Base-by-base conservation (phyloP, 2,797 vertebrate species). In the Hapalemur alaotrensis region DNA sequence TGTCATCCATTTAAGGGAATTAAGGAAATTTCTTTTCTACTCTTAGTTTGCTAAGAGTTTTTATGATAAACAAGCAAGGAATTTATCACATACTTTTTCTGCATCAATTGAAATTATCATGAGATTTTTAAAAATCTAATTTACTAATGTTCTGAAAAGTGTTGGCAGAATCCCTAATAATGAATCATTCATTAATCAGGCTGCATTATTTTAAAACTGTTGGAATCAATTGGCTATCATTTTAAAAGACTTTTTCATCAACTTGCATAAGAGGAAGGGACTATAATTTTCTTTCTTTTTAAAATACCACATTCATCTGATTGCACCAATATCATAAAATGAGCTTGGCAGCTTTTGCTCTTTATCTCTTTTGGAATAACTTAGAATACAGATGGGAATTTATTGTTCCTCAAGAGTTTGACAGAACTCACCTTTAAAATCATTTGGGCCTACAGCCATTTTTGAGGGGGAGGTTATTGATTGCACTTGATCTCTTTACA, bases 211-310 rank as follows among this genome's bases (percentile, higher is more conserved):
- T 96, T 84, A 94, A 87, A 87, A 75, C 30, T 38, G 17, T 54
- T 87, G 22, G 52, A 76, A 69, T 95, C 75, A 96, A 85, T 78
- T 92, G 80, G 41, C 83, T 92, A 94, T 78, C 63, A 89, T 83
- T 86, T 92, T 72, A 69, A 95, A 84, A 91, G 67, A 65, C 32
- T 80, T 84, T 63, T 83, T 87, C 63, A 86, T 75, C 91, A 59
- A 76, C 59, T 67, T 61, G 38, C 6, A 23, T 61, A 73, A 85
- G 83, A 79, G 46, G 79, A 79, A 92, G 43, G 8, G 20, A 48
- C n/a, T 48, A 52, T 70, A 65, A 35, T 79, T 79, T 79, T 72
- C n/a, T 54, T 86, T 88, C 35, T 22, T 7, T 72, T 57, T 48
- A 79, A 72, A 78, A 72, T 63, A 54, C 38, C 50, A 22, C 30